Percentiles rank a stretch among this genome's conserved stretches.
phyloP scores from a whole-genome alignment of 2,113 vertebrate species.

The Platysteira castanea region DNA sequence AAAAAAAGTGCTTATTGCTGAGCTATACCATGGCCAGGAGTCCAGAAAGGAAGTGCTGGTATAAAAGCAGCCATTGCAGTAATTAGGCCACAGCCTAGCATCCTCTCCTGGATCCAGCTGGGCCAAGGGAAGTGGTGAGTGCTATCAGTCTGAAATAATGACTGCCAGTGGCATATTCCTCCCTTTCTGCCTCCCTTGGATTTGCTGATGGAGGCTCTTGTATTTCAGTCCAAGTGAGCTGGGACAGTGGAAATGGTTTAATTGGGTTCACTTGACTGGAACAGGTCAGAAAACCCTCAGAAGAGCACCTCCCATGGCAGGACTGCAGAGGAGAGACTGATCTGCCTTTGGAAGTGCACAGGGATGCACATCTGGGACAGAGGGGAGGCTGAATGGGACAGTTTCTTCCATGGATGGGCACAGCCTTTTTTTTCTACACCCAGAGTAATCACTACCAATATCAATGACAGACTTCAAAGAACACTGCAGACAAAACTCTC shows the following conservation, averaged over 20 bases:
- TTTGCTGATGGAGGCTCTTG: not conserved
- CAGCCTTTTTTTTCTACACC: not conserved
- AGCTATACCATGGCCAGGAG: not conserved
- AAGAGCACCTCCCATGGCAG: not conserved
- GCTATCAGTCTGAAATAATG: not conserved
- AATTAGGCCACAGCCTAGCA: not conserved
- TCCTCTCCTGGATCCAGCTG: not conserved
- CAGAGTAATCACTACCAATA: not conserved
- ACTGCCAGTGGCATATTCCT: not conserved
- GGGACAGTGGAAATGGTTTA: not conserved
- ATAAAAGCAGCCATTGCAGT: not conserved
- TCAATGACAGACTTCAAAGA: not conserved
- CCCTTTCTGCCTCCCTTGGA: not conserved
- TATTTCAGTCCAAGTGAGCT: not conserved
- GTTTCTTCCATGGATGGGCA: not conserved
- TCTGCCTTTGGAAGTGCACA: rapidly evolving
- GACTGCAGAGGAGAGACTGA: not conserved
- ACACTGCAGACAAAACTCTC: not conserved
- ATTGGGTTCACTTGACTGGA: not conserved
- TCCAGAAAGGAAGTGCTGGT: not conserved
- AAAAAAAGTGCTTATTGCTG: not conserved
- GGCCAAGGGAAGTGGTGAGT: rapidly evolving
- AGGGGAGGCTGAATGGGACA: not conserved
- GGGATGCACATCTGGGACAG: not conserved
- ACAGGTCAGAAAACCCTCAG: not conserved